A percentile compares a stretch with the other conserved stretches of the same genome.
phyloP scores from a whole-genome alignment of 1,140 invertebrate species.

The Papilio xuthus region DNA sequence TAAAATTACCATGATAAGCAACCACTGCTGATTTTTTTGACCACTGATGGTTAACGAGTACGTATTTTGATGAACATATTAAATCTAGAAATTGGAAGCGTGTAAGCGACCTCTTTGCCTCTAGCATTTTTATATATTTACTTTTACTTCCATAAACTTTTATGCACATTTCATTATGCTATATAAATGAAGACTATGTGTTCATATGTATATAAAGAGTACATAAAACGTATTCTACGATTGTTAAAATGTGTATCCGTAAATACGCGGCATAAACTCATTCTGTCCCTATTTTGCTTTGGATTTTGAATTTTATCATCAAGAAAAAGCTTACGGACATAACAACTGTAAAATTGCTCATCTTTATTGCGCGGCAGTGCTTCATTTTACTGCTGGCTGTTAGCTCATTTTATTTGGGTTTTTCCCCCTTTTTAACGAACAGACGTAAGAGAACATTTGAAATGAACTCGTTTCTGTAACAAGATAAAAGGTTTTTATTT shows the following conservation, averaged over 20 bases:
- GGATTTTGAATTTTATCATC: constrained; percentile 16
- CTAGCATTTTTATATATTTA: background rate
- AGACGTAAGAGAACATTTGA: constrained; percentile 17
- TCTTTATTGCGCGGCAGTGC: constrained; percentile 31
- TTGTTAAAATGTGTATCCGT: background rate
- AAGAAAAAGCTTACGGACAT: constrained; percentile 17
- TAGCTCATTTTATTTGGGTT: constrained; percentile 16
- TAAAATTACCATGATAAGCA: too few relatives aligned
- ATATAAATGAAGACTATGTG: background rate
- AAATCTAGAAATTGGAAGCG: background rate
- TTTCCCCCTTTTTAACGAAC: constrained; percentile 27
- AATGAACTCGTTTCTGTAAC: constrained; percentile 21
- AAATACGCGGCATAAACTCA: background rate
- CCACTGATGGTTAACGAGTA: background rate
- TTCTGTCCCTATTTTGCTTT: background rate
- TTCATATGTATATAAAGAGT: background rate
- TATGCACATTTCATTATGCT: background rate
- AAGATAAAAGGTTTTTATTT: constrained; percentile 18
- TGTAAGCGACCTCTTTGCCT: background rate
- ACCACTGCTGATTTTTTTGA: too few relatives aligned
- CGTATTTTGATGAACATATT: background rate
- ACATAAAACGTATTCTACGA: background rate
- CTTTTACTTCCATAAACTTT: background rate
- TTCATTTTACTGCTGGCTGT: constrained; percentile 26
- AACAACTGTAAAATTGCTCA: constrained; percentile 33